Conservation (phyloP, 2,113 vertebrate species). For the Aphyosemion australe region DNA sequence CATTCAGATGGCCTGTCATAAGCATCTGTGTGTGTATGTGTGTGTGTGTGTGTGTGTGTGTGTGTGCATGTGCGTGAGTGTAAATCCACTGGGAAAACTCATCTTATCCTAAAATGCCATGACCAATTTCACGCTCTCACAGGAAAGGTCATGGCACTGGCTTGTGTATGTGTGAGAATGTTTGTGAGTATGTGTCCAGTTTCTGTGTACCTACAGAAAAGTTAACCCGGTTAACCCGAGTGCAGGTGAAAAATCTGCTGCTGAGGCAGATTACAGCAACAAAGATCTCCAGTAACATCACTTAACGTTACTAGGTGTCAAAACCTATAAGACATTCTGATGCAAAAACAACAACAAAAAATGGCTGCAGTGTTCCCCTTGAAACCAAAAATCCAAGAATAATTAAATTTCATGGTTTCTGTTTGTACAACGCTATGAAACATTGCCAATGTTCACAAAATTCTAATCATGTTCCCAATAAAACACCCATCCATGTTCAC, state of each 20-base stretch:
- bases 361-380: background rate
- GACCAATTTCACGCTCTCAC: constrained; percentile 81
- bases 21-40: constrained; percentile 36
- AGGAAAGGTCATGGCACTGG: constrained; percentile 73
- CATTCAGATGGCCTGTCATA: constrained; percentile 72
- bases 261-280: constrained; percentile 66
- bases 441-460: background rate
- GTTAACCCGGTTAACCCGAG: constrained; percentile 76
- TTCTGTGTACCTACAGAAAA: constrained; percentile 57
- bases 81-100: constrained; percentile 68
- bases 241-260: constrained; percentile 66
- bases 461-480: too few relatives aligned
- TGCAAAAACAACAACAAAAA: constrained; percentile 34
- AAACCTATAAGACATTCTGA: constrained; percentile 51
- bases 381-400: background rate
- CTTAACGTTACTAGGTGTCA: constrained; percentile 67
- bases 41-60: constrained; percentile 30
- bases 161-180: constrained; percentile 31
- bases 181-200: constrained; percentile 26
- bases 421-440: background rate
- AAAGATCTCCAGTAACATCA: constrained; percentile 44
- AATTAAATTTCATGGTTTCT: background rate
- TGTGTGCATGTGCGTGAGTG: constrained; percentile 30
- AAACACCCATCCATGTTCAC: too few relatives aligned
- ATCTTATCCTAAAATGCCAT: constrained; percentile 75